phyloP scores from a whole-genome alignment of 2,797 vertebrate species.

The Danionella dracula region DNA sequence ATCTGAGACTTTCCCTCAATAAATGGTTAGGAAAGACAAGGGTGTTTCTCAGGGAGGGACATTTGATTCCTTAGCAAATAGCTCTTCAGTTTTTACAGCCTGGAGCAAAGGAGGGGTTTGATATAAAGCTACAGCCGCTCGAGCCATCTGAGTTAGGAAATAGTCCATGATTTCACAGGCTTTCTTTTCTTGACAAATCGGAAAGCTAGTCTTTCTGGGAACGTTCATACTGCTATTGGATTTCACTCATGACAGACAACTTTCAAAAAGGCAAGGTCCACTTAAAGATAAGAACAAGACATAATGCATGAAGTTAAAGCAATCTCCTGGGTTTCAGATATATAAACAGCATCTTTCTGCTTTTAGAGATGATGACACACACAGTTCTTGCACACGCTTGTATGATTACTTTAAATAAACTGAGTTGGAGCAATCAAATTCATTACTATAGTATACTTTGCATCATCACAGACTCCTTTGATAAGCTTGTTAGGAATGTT shows the following conservation, averaged over 20 bases:
- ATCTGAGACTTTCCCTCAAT: constrained; percentile 35
- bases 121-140: constrained; percentile 22
- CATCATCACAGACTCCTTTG: background rate
- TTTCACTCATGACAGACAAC: constrained; percentile 17
- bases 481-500: too few species aligned
- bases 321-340: background rate
- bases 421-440: too few species aligned
- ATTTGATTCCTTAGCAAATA: constrained; percentile 34
- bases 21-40: constrained; percentile 34
- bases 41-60: constrained; percentile 23
- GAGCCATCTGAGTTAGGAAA: constrained; percentile 16
- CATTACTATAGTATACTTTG: background rate
- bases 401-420: background rate
- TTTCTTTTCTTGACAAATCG: background rate
- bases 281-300: background rate
- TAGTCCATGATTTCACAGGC: background rate
- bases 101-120: constrained; percentile 12
- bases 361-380: background rate
- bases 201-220: background rate
- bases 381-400: background rate
- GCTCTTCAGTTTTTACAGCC: background rate
- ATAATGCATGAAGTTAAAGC: constrained; percentile 8
- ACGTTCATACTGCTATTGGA: constrained; percentile 2
- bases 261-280: constrained; percentile 31
- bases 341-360: background rate